Evolutionary conservation across 2,797 vertebrate genomes (phyloP).

Genomic region (Anomalospiza imberbis): DNA sequence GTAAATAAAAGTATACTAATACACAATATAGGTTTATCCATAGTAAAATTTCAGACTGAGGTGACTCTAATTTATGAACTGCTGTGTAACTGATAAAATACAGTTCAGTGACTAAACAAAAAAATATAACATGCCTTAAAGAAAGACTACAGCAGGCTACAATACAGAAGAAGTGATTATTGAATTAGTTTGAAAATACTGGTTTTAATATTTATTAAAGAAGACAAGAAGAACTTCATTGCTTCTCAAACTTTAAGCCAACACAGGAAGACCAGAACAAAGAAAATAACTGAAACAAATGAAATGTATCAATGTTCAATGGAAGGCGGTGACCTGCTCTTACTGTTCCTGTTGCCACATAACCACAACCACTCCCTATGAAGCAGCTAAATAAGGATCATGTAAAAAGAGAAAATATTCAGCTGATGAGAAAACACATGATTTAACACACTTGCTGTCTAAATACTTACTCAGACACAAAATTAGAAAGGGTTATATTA

Average conservation of each 20-base stretch:
- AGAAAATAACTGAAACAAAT: not conserved
- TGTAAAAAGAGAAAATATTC: not conserved
- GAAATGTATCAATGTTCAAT: not conserved
- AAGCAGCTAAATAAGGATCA: not conserved
- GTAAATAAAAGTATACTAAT: not conserved
- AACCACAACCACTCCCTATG: not conserved
- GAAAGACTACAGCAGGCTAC: not conserved
- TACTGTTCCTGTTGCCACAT: not conserved
- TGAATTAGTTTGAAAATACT: not conserved
- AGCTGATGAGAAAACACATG: not conserved
- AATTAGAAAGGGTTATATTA: not conserved
- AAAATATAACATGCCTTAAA: not conserved
- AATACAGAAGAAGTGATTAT: not conserved
- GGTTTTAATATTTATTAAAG: not conserved
- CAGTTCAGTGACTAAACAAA: not conserved
- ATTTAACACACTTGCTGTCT: not conserved
- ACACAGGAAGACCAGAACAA: not conserved
- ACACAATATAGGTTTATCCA: not conserved
- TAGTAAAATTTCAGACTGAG: not conserved
- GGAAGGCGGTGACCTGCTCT: not conserved
- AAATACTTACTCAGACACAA: not conserved
- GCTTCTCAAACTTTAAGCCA: not conserved
- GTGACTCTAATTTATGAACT: not conserved
- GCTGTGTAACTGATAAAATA: not conserved
- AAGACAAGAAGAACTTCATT: not conserved